A percentile compares a stretch with the other conserved stretches of the same genome.
These are phyloP conservation scores for Porites cylindrica DNA, from an alignment of 92 coral and sea anemone genomes.

Conservation along the genomic window DNA sequence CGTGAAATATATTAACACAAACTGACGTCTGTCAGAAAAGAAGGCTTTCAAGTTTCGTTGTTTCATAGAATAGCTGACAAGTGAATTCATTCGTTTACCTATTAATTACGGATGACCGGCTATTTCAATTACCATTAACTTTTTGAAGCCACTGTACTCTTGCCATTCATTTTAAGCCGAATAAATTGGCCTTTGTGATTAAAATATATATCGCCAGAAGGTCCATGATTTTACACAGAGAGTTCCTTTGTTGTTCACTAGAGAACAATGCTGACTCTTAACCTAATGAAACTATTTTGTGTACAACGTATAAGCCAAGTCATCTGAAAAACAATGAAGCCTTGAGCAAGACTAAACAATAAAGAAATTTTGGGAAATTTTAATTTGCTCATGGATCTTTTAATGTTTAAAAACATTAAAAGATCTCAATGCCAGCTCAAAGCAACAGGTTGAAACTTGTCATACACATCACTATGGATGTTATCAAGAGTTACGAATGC, in stretches of 20 bases:
- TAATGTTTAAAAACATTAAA: no score
- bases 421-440: no score
- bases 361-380: no score
- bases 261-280: background rate
- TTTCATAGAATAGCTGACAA: background rate
- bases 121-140: background rate
- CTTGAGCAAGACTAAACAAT: no score
- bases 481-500: no score
- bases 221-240: background rate
- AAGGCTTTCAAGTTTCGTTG: background rate
- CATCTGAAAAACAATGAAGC: no score
- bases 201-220: background rate
- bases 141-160: background rate
- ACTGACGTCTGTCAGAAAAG: background rate
- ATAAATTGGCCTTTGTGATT: background rate
- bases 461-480: no score
- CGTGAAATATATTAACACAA: background rate
- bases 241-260: background rate
- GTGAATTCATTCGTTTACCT: background rate
- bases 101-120: background rate
- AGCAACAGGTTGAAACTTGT: no score
- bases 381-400: no score
- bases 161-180: background rate
- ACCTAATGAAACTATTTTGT: no score
- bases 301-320: no score